A percentile compares a stretch with the other conserved stretches of the same genome.
phyloP scores from a whole-genome alignment of 2,888 invertebrate genomes.

The Spisula solida region DNA sequence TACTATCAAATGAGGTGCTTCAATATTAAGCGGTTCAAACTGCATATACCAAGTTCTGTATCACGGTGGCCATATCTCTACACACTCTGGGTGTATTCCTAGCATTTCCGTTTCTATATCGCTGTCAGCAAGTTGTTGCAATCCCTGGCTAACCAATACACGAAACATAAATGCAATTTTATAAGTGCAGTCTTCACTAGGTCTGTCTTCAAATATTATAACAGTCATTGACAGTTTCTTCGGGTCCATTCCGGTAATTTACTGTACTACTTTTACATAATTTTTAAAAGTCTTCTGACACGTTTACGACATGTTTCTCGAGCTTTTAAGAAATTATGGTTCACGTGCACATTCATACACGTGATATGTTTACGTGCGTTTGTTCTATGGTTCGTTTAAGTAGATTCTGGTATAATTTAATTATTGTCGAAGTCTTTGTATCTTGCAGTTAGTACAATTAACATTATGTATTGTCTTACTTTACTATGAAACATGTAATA shows the following conservation, averaged over 20 bases:
- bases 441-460: background rate
- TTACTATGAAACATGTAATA: background rate
- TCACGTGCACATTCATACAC: background rate
- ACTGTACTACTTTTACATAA: background rate
- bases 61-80: no score
- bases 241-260: background rate
- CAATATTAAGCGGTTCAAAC: no score
- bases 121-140: no score
- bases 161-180: no score
- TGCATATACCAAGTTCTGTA: no score
- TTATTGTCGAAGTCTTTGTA: constrained; percentile 3
- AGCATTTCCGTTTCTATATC: no score
- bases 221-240: background rate
- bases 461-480: background rate
- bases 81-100: no score
- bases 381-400: background rate
- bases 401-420: constrained; percentile 1
- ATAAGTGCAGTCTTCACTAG: no score
- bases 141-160: no score
- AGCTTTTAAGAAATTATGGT: constrained; percentile 33
- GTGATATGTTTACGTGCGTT: background rate
- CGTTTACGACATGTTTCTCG: constrained; percentile 30
- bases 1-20: no score
- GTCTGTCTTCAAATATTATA: no score
- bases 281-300: constrained; percentile 43